phyloP scores from a whole-genome alignment of 2,113 vertebrate genomes.

The Talpa occidentalis region DNA sequence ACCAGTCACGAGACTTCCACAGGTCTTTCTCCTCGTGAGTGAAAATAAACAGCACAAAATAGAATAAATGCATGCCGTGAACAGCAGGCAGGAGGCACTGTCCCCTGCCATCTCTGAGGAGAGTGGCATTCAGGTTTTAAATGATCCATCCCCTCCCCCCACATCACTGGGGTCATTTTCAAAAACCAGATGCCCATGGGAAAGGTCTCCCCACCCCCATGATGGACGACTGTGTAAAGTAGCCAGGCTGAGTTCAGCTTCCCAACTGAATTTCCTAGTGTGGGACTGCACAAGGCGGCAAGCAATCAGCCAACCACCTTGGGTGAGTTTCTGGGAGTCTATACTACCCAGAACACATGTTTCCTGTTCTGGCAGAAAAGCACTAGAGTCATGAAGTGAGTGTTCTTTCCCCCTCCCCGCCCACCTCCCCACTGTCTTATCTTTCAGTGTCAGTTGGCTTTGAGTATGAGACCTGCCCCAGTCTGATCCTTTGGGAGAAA shows the following conservation, averaged over 20 bases:
- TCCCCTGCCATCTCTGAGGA: conserved; percentile 52
- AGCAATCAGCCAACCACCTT: conserved; percentile 56
- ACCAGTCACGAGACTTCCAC: not conserved
- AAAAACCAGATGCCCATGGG: conserved; percentile 63
- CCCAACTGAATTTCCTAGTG: conserved; percentile 76
- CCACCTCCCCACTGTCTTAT: not conserved
- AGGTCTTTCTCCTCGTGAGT: not conserved
- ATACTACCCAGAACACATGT: not conserved
- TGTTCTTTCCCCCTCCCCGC: not conserved
- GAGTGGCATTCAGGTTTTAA: conserved; percentile 29
- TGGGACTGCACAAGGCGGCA: conserved; percentile 61
- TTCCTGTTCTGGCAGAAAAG: conserved; percentile 45
- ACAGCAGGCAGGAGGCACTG: conserved; percentile 49
- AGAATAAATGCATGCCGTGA: conserved; percentile 19
- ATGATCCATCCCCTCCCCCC: conserved; percentile 15
- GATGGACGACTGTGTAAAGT: conserved; percentile 73
- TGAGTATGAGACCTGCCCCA: conserved; percentile 97
- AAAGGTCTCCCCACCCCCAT: conserved; percentile 70
- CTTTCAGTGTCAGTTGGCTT: conserved; percentile 97
- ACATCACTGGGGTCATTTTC: conserved; percentile 66
- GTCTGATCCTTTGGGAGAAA: conserved; percentile 98
- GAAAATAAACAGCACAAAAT: conserved; percentile 13
- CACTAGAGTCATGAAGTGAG: conserved; percentile 41
- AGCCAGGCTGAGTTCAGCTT: conserved; percentile 78
- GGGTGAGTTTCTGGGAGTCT: conserved; percentile 20